phyloP scores from a whole-genome alignment of 1,140 invertebrate species.

The Drosophila azteca region DNA sequence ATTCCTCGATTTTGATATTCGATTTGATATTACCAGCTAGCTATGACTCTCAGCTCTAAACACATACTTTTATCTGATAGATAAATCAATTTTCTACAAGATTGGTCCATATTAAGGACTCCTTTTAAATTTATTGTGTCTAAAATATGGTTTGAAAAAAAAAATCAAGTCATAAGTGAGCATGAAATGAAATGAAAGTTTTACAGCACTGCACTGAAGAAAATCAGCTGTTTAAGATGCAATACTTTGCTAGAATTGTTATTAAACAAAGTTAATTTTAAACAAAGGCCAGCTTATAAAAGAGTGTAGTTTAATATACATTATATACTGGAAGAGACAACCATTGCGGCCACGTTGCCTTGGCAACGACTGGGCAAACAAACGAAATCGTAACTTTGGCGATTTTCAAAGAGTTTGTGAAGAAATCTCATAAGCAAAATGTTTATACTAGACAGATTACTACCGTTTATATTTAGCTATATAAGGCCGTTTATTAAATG shows the following conservation, averaged over 20 bases:
- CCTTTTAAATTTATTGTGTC: no score
- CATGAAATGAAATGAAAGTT: no score
- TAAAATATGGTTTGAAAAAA: no score
- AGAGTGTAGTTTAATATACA: neutral
- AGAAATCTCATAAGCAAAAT: conserved; percentile 32
- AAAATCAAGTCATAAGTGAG: no score
- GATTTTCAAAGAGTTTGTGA: no score
- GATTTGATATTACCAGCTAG: no score
- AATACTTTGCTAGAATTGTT: neutral
- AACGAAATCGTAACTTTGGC: conserved; percentile 6
- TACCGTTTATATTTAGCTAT: conserved; percentile 86
- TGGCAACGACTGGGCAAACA: conserved; percentile 16
- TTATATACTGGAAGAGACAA: neutral
- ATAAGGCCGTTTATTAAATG: conserved; percentile 92
- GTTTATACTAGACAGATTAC: conserved; percentile 67
- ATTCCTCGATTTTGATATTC: no score
- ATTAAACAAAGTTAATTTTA: neutral
- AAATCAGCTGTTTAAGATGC: conserved; percentile 5
- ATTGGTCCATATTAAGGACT: no score
- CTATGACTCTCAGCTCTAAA: no score
- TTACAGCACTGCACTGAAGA: neutral
- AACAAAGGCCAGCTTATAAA: neutral
- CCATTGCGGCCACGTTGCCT: conserved; percentile 7
- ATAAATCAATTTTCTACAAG: no score
- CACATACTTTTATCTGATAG: no score